Percentiles rank a stretch among this genome's conserved stretches.
phyloP scores from a whole-genome alignment of 2,797 vertebrate genomes.

The Mormyrops boulengeri region DNA sequence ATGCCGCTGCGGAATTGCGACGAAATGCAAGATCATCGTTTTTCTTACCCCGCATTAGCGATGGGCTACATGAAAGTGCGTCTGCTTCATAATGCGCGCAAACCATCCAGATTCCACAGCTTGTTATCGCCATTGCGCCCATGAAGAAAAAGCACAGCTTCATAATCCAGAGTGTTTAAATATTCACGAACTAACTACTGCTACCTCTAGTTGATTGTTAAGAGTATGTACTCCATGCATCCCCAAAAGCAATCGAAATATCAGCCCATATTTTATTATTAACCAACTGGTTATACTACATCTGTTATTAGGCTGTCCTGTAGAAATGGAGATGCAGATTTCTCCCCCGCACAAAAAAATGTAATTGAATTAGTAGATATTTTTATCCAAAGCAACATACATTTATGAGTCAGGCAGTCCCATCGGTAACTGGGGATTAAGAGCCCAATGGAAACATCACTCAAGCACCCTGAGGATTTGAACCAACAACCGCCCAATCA shows the following conservation, averaged over 20 bases:
- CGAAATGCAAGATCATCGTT: conserved; percentile 44
- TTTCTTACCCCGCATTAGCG: neutral
- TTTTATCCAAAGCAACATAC: neutral
- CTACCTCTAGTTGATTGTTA: neutral
- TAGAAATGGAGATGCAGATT: neutral
- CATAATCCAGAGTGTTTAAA: neutral
- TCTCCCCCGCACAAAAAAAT: no score
- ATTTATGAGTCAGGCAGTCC: neutral
- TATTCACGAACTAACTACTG: neutral
- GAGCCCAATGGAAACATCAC: neutral
- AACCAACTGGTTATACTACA: neutral
- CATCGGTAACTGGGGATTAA: neutral
- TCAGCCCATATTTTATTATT: neutral
- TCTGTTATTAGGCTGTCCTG: neutral
- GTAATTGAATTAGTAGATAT: neutral
- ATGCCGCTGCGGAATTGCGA: conserved; percentile 30
- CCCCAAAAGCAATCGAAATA: neutral
- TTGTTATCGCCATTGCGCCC: neutral
- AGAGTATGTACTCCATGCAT: neutral
- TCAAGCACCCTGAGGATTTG: neutral
- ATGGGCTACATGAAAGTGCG: neutral
- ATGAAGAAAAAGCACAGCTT: neutral
- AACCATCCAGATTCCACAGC: neutral
- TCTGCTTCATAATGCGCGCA: neutral
- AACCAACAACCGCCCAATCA: neutral